phyloP scores from a whole-genome alignment of 2,113 vertebrate species.

The Ptilonorhynchus violaceus region DNA sequence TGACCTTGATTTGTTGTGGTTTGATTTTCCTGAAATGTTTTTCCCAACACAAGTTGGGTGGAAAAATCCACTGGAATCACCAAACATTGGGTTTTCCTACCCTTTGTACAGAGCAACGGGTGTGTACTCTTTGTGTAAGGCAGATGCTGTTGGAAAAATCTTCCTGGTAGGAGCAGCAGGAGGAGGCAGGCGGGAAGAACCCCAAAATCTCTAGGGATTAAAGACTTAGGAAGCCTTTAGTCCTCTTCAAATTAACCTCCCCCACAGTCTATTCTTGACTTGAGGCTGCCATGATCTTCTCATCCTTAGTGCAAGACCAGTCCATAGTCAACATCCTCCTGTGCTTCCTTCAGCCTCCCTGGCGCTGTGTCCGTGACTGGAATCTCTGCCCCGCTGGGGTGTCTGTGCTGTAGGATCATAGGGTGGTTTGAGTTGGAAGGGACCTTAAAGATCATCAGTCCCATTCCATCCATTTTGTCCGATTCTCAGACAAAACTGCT shows the following conservation, averaged over 20 bases:
- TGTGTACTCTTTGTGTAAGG: not conserved
- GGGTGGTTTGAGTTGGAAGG: not conserved
- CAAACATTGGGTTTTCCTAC: not conserved
- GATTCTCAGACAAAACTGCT: not conserved
- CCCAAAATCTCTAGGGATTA: not conserved
- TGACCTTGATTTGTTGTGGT: not conserved
- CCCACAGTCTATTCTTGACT: not conserved
- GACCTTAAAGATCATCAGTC: not conserved
- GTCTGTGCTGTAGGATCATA: not conserved
- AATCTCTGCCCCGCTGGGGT: not conserved
- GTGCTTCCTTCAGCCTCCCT: not conserved
- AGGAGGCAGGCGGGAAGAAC: not conserved
- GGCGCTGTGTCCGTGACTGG: rapidly evolving
- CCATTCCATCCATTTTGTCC: not conserved
- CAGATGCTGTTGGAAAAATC: not conserved
- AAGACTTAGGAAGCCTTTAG: not conserved
- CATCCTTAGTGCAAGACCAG: not conserved
- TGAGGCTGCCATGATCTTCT: not conserved
- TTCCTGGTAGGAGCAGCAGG: not conserved
- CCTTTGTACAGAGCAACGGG: not conserved
- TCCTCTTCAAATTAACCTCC: not conserved
- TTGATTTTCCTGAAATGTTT: constrained; percentile 18
- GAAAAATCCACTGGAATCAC: not conserved
- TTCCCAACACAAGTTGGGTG: not conserved
- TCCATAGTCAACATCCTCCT: not conserved